Conservation (phyloP, 2,797 vertebrate species). For the Sitta carolinensis region DNA sequence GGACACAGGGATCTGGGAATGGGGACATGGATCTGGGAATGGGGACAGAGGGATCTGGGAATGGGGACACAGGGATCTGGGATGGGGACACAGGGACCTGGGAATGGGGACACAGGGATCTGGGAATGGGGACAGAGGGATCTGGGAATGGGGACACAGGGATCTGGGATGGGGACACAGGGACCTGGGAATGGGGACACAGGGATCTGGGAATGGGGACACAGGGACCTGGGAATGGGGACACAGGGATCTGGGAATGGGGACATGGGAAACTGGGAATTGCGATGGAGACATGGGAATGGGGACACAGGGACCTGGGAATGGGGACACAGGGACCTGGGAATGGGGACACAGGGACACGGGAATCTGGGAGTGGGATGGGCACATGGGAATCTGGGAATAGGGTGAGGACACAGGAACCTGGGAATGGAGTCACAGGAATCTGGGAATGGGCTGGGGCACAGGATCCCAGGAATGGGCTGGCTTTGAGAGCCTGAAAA, state of each 20-base stretch:
- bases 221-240: background rate
- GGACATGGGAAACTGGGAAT: background rate
- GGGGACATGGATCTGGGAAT: too few relatives aligned
- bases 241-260: background rate
- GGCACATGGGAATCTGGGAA: too few relatives aligned
- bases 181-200: too few relatives aligned
- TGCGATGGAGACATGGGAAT: too few relatives aligned
- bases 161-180: too few relatives aligned
- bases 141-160: background rate
- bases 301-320: background rate
- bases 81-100: too few relatives aligned
- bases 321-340: too few relatives aligned
- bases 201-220: too few relatives aligned
- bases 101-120: background rate
- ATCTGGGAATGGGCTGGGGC: background rate
- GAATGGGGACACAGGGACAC: background rate
- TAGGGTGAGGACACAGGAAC: background rate
- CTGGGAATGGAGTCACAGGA: too few relatives aligned
- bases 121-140: background rate
- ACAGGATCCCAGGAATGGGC: background rate
- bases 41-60: too few relatives aligned
- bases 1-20: too few relatives aligned
- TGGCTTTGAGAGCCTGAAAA: background rate
- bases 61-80: too few relatives aligned
- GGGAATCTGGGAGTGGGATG: background rate